These are phyloP conservation scores for Plutomurus gul DNA, from an alignment of 1,140 invertebrate genomes.

Conservation along the genomic window DNA sequence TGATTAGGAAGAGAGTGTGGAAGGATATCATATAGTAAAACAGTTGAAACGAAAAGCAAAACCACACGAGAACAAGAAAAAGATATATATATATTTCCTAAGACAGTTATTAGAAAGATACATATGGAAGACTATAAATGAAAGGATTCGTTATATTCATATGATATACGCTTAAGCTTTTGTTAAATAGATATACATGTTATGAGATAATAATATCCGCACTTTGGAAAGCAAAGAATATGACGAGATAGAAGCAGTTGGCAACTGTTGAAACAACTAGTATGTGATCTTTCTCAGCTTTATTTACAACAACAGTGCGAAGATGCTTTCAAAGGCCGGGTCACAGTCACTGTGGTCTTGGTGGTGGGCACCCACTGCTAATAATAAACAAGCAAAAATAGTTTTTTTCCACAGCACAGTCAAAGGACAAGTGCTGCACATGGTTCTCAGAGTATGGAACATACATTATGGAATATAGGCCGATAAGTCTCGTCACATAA, in stretches of 20 bases:
- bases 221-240: not conserved
- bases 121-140: no score
- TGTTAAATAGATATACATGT: not conserved
- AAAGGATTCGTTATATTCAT: no score
- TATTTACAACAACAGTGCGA: not conserved
- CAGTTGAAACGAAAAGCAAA: no score
- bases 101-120: no score
- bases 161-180: no score
- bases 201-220: not conserved
- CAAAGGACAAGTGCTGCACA: slow-evolving; percentile 25
- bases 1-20: no score
- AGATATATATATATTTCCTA: no score
- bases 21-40: no score
- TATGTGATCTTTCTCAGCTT: slow-evolving; percentile 8
- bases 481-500: no score
- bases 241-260: slow-evolving; percentile 6
- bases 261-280: slow-evolving; percentile 15
- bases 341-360: not conserved
- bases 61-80: no score
- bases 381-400: slow-evolving; percentile 25
- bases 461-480: slow-evolving; percentile 23
- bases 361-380: not conserved
- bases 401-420: slow-evolving; percentile 8
- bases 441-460: not conserved
- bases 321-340: not conserved